Evolutionary conservation across 2,113 vertebrate species (phyloP), one percentile per base, ranked within the genome.

Genomic region (Panurus biarmicus): DNA sequence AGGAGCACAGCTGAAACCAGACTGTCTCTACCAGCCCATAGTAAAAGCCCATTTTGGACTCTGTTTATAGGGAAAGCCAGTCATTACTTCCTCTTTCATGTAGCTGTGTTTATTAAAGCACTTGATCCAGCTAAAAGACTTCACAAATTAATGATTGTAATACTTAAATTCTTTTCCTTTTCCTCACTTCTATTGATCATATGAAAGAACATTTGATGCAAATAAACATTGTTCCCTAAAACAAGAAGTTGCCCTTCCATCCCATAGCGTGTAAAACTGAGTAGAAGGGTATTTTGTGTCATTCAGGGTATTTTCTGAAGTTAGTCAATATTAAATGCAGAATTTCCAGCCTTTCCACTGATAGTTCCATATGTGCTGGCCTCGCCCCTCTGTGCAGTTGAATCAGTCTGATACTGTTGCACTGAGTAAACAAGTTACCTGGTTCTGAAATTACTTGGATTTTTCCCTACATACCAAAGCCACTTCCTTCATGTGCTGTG

Each of bases 401-500:
- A 94, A 92, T 94, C 71, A 91, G 87, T 44, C 88, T 71, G 61
- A 77, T 69, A 74, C 2, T 0, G 0, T 14, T 57, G 28, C 1
- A 1, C 31, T 72, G 42, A 70, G 74, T 85, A 90, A 94, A 93
- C 73, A 88, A 72, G 33, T 38, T 64, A 83, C 40, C 23, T n/a
- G 16, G 33, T 51, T 24, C 40, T 47, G 35, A 42, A 81, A 56
- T 71, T 54, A 5, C 48, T 84, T 70, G 33, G 25, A 51, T 87
- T 81, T 86, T 90, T 90, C 57, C 73, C 25, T 40, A 4, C 23
- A 13, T 44, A 14, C 17, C 20, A 31, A 71, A 75, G 28, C 22
- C 7, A 26, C 42, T 93, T 89, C 56, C 78, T 74, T 33, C 42
- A 31, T 0, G 1, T 23, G 6, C n/a, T 36, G 0, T 0, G 0